Evolutionary conservation across 2,113 vertebrate species (phyloP).

Genomic region (Phyllopteryx taeniolatus): DNA sequence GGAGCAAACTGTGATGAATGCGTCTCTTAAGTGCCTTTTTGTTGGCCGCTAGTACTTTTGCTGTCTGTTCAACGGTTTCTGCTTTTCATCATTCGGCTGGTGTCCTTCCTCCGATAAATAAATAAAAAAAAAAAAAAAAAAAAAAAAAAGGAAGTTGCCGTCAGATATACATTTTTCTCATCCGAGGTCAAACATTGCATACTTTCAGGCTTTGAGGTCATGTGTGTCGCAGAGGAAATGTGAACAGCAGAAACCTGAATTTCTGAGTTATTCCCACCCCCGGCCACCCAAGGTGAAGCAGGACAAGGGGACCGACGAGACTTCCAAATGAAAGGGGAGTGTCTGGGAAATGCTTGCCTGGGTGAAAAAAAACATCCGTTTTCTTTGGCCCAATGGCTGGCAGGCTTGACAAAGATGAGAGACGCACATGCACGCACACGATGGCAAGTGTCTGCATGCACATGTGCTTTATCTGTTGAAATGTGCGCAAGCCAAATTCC

Average conservation of each 20-base stretch:
- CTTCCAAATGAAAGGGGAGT: conserved; percentile 44
- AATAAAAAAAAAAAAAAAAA: not conserved
- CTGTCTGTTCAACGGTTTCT: conserved; percentile 14
- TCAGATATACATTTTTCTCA: not conserved
- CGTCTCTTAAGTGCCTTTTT: conserved; percentile 42
- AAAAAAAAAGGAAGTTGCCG: not conserved
- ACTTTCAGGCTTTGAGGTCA: conserved; percentile 47
- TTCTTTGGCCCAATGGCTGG: conserved; percentile 56
- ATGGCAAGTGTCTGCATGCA: conserved; percentile 66
- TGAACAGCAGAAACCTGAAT: conserved; percentile 24
- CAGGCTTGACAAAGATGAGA: conserved; percentile 56
- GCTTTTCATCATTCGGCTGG: conserved; percentile 21
- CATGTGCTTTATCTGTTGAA: conserved; percentile 58
- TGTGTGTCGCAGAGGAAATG: conserved; percentile 32
- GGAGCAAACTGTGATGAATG: conserved; percentile 31
- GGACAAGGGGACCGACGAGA: conserved; percentile 19
- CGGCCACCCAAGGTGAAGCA: conserved; percentile 8
- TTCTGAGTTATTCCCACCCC: conserved; percentile 20
- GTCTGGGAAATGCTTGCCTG: conserved; percentile 60
- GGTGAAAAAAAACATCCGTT: conserved; percentile 65
- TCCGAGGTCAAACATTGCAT: conserved; percentile 33
- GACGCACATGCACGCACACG: conserved; percentile 25
- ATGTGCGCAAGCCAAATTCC: conserved; percentile 51
- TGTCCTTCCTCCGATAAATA: not conserved
- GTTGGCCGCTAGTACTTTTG: conserved; percentile 38